Evolutionary conservation across 2,113 vertebrate genomes (phyloP).

Genomic region (Felis catus): F.catus_Fca126_mat1.0 CM031417.1:131923501-131924000

Average conservation of each 20-base stretch:
- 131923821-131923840: constrained; percentile 66
- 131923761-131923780: constrained; percentile 72
- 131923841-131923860: constrained; percentile 65
- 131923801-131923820: constrained; percentile 71
- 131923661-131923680: constrained; percentile 71
- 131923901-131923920: constrained; percentile 51
- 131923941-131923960: constrained; percentile 27
- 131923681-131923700: constrained; percentile 67
- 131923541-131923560: constrained; percentile 2
- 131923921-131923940: constrained; percentile 50
- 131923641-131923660: constrained; percentile 72
- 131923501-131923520: background rate
- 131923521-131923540: background rate
- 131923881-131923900: background rate
- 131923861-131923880: constrained; percentile 49
- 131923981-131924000: background rate
- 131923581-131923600: constrained; percentile 57
- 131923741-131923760: constrained; percentile 71
- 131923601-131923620: constrained; percentile 73
- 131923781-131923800: constrained; percentile 74
- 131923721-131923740: constrained; percentile 70
- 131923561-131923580: constrained; percentile 70
- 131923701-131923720: constrained; percentile 75
- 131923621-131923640: constrained; percentile 70
- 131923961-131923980: background rate